These are phyloP conservation scores for Aurelia sp. DNA, from an alignment of 30 jellyfish, hydroid and myxozoan genomes.

Conservation along the genomic window DNA sequence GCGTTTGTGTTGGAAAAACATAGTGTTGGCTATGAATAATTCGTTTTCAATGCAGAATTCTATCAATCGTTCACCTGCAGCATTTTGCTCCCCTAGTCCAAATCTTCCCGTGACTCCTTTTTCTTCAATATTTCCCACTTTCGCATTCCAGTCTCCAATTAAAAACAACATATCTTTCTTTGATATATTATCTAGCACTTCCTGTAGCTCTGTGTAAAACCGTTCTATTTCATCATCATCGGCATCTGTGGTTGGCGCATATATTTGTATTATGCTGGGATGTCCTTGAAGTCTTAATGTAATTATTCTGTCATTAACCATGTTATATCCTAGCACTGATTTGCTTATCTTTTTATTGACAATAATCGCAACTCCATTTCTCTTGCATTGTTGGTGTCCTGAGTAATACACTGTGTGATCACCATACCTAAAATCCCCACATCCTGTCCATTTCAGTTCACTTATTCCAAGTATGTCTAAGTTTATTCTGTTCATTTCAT, in stretches of 20 bases:
- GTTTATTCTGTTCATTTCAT: not conserved
- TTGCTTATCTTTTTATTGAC: not conserved
- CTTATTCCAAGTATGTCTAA: not conserved
- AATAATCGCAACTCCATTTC: not conserved
- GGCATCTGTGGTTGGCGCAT: too few species aligned
- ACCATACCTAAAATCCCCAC: not conserved
- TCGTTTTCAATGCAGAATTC: too few species aligned
- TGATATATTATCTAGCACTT: not conserved
- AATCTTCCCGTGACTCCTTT: constrained; percentile 33
- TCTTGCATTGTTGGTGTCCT: not conserved
- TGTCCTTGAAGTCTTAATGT: not conserved
- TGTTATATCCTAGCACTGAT: not conserved
- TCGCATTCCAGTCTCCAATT: too few species aligned
- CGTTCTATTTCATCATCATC: not conserved
- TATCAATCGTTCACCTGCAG: constrained; percentile 10
- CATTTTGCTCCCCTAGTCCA: constrained; percentile 33
- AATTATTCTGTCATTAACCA: not conserved
- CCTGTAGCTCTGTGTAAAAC: not conserved
- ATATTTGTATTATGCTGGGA: not conserved
- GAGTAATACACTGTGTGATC: not conserved
- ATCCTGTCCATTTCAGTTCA: not conserved
- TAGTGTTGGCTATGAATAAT: too few species aligned
- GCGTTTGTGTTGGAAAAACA: too few species aligned
- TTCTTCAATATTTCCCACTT: too few species aligned
- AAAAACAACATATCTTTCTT: not conserved